Evolutionary conservation across 2,888 invertebrate genomes (phyloP).

Genomic region (Dione juno): DNA sequence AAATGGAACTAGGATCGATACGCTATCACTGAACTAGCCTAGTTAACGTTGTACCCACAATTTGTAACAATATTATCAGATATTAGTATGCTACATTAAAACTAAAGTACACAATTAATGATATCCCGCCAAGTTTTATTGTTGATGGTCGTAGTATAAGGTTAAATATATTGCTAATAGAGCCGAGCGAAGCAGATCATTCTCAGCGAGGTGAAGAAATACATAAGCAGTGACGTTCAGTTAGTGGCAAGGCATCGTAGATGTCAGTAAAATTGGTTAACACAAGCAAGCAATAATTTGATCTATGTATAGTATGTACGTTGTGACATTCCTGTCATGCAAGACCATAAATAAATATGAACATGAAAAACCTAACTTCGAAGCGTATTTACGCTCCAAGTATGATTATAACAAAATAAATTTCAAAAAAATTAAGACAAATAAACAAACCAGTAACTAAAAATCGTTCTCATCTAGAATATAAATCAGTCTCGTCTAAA

Average conservation of each 20-base stretch:
- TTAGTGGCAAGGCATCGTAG: constrained; percentile 82
- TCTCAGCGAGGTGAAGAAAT: constrained; percentile 80
- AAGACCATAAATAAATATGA: constrained; percentile 37
- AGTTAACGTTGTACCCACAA: constrained; percentile 52
- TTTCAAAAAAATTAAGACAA: not conserved
- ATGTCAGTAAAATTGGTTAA: constrained; percentile 63
- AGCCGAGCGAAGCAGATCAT: constrained; percentile 82
- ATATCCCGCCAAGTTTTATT: constrained; percentile 69
- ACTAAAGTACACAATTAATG: constrained; percentile 52
- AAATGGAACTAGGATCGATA: constrained; percentile 59
- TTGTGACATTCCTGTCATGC: constrained; percentile 49
- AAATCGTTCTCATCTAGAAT: constrained; percentile 42
- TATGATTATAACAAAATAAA: constrained; percentile 2
- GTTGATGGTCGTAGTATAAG: constrained; percentile 38
- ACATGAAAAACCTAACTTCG: constrained; percentile 17
- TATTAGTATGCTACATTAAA: constrained; percentile 52
- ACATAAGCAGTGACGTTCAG: constrained; percentile 79
- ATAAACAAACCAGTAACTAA: not conserved
- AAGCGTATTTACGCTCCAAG: not conserved
- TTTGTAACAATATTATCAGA: constrained; percentile 53
- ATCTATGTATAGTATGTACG: constrained; percentile 28
- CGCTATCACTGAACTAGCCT: constrained; percentile 54
- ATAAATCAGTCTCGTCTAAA: constrained; percentile 51
- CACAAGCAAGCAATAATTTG: constrained; percentile 72
- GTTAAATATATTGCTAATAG: constrained; percentile 49